A percentile compares a stretch with the other conserved stretches of the same genome.
Evolutionary conservation across 2,797 vertebrate genomes (phyloP).

Genomic region (Pteronotus mesoamericanus): DNA sequence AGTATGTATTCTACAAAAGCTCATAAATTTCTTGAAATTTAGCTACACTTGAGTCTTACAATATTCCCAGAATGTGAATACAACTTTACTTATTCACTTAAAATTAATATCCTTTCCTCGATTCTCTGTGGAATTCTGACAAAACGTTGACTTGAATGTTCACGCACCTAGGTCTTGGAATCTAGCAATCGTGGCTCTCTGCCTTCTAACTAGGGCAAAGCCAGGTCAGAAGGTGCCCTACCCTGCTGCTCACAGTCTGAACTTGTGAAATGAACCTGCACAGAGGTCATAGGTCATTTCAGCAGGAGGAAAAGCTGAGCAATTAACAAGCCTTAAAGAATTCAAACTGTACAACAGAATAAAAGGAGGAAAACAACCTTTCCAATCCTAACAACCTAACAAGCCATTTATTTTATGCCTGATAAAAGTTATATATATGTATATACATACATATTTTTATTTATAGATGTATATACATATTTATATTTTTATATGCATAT

Average conservation of each 20-base stretch:
- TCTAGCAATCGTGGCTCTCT: slow-evolving; percentile 57
- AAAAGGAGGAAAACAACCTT: background rate
- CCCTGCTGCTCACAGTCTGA: slow-evolving; percentile 16
- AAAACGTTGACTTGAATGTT: slow-evolving; percentile 73
- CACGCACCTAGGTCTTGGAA: slow-evolving; percentile 63
- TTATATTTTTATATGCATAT: background rate
- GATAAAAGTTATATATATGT: background rate
- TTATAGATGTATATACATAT: too few relatives aligned
- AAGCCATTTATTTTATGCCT: background rate
- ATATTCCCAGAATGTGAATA: slow-evolving; percentile 65
- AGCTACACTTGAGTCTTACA: slow-evolving; percentile 61
- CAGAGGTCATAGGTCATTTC: slow-evolving; percentile 35
- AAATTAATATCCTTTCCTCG: slow-evolving; percentile 76
- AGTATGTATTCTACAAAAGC: slow-evolving; percentile 47
- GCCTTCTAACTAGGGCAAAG: slow-evolving; percentile 49
- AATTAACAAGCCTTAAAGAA: slow-evolving; percentile 15
- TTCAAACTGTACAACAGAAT: slow-evolving; percentile 6
- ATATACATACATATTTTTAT: background rate
- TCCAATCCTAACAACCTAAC: background rate
- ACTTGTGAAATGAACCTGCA: slow-evolving; percentile 3
- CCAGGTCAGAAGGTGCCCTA: slow-evolving; percentile 10
- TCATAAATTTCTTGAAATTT: slow-evolving; percentile 67
- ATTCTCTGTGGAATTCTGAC: slow-evolving; percentile 72
- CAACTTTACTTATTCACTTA: slow-evolving; percentile 74
- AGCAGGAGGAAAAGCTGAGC: background rate